These are phyloP conservation scores for Synodontis membranacea DNA, from an alignment of 2,113 vertebrate genomes.

Conservation along the genomic window DNA sequence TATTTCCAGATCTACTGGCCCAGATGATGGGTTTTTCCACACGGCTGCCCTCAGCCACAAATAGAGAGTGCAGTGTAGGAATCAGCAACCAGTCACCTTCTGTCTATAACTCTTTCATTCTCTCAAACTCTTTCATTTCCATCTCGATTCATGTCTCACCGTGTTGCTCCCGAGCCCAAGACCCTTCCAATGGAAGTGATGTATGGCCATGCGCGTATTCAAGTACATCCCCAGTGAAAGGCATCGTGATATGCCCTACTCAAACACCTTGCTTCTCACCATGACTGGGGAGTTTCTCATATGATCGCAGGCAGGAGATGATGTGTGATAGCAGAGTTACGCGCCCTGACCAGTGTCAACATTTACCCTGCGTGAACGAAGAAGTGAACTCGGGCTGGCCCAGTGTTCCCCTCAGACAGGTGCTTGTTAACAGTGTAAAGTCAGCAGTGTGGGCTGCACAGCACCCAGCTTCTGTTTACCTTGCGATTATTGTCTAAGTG, in stretches of 20 bases:
- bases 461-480: constrained; percentile 16
- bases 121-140: constrained; percentile 30
- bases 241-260: not conserved
- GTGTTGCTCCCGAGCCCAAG: constrained; percentile 1
- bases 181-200: constrained; percentile 17
- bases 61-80: constrained; percentile 67
- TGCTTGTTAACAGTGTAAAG: constrained; percentile 34
- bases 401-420: not conserved
- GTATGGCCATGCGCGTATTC: not conserved
- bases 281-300: constrained; percentile 6
- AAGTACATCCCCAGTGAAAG: not conserved
- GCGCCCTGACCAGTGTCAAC: constrained; percentile 36
- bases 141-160: not conserved
- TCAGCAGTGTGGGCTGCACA: constrained; percentile 16
- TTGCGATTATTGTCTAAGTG: constrained; percentile 17
- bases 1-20: constrained; percentile 81
- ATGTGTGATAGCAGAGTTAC: constrained; percentile 28
- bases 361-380: constrained; percentile 34
- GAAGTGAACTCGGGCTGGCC: constrained; percentile 8
- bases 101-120: constrained; percentile 38
- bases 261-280: not conserved
- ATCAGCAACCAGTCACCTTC: constrained; percentile 54
- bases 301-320: constrained; percentile 20
- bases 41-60: constrained; percentile 73
- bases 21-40: constrained; percentile 82